These are phyloP conservation scores for Micoletzkya japonica DNA, from an alignment of 2,888 invertebrate genomes.

Conservation along the genomic window DNA sequence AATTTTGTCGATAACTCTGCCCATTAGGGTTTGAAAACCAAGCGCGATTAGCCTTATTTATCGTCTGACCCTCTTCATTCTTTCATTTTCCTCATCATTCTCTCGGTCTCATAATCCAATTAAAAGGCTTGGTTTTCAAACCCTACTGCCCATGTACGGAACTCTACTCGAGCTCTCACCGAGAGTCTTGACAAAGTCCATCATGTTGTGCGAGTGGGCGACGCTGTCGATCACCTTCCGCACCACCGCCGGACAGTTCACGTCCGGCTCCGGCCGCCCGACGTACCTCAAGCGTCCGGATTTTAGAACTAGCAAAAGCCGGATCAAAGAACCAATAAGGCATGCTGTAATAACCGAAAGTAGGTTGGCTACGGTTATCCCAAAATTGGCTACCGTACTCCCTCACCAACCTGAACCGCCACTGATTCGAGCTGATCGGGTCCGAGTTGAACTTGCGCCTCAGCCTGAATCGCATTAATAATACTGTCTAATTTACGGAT, in stretches of 20 bases:
- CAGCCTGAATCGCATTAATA: no score
- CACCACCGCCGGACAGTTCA: slow-evolving; percentile 45
- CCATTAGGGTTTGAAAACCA: no score
- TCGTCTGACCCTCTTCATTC: no score
- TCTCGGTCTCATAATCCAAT: no score
- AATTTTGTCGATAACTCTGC: no score
- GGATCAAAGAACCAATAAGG: slow-evolving; percentile 7
- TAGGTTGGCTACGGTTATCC: background rate
- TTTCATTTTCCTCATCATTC: no score
- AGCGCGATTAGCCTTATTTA: no score
- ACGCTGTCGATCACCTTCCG: slow-evolving; percentile 47
- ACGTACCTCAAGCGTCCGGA: slow-evolving; percentile 20
- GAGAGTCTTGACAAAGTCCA: slow-evolving; percentile 47
- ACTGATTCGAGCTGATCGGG: slow-evolving; percentile 33
- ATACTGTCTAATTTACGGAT: no score
- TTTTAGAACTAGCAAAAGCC: slow-evolving; percentile 10
- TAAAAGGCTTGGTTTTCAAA: no score
- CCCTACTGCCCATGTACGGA: no score
- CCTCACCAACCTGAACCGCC: slow-evolving; percentile 42
- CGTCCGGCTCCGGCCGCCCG: slow-evolving; percentile 44
- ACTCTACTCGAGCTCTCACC: slow-evolving; percentile 29
- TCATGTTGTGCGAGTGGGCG: slow-evolving; percentile 43
- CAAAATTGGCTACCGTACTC: slow-evolving; percentile 1
- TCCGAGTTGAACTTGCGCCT: slow-evolving; percentile 43
- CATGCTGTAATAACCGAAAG: background rate